A percentile compares a stretch with the other conserved stretches of the same genome.
These are phyloP conservation scores for Thalassophryne amazonica DNA, from an alignment of 2,797 vertebrate genomes.

Conservation along the genomic window DNA sequence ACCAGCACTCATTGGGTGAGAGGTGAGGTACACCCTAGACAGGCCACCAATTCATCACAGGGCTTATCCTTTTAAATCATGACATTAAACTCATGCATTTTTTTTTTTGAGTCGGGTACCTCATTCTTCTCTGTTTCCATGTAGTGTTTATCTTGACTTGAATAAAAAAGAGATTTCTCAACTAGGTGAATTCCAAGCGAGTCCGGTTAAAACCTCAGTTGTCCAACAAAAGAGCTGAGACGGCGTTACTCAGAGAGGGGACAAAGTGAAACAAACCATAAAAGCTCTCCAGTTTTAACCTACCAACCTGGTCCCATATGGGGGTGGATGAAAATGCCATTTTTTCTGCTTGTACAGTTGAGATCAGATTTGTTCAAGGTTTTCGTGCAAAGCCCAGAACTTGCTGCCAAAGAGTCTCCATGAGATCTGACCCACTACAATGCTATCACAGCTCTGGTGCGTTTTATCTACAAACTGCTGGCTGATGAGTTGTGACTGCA, in stretches of 20 bases:
- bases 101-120: neutral
- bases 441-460: neutral
- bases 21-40: too few species aligned
- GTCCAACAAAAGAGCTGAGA: slow-evolving; percentile 45
- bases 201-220: slow-evolving; percentile 54
- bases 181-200: slow-evolving; percentile 62
- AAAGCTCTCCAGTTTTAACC: slow-evolving; percentile 22
- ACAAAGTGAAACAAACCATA: slow-evolving; percentile 24
- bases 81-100: too few species aligned
- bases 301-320: slow-evolving; percentile 4
- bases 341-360: slow-evolving; percentile 3
- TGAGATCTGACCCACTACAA: neutral
- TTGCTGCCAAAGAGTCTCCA: neutral
- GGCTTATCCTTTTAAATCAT: too few species aligned
- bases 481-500: neutral
- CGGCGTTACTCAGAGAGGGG: slow-evolving; percentile 17
- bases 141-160: slow-evolving; percentile 24
- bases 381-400: neutral
- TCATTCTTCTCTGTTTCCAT: slow-evolving; percentile 1
- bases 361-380: slow-evolving; percentile 8
- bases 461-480: too few species aligned
- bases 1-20: too few species aligned
- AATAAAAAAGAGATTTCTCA: slow-evolving; percentile 44
- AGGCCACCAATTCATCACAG: too few species aligned
- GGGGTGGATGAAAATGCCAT: slow-evolving; percentile 18